Evolutionary conservation across 1,140 invertebrate genomes (phyloP).

Genomic region (Papilio aristodemus): DNA sequence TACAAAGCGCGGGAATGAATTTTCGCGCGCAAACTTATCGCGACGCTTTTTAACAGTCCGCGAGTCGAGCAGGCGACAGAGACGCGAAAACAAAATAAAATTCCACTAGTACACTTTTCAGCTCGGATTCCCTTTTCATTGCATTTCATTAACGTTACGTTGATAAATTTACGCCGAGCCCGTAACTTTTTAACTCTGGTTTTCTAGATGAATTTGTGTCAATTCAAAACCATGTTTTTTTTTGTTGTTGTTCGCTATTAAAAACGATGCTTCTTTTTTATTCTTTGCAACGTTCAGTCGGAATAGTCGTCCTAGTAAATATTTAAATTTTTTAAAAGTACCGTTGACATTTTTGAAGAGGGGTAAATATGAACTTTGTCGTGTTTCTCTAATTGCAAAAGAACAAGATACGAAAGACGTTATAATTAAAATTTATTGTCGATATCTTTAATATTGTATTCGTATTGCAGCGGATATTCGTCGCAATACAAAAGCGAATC

Average conservation of each 20-base stretch:
- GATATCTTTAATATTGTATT: constrained; percentile 20
- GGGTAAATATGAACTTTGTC: neutral
- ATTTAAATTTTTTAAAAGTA: neutral
- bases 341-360: constrained; percentile 9
- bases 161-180: constrained; percentile 25
- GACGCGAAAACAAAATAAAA: constrained; percentile 32
- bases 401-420: neutral
- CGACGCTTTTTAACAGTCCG: constrained; percentile 36
- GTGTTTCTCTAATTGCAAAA: constrained; percentile 6
- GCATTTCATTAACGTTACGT: constrained; percentile 33
- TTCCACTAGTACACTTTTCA: constrained; percentile 33
- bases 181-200: constrained; percentile 1
- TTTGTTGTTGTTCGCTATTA: constrained; percentile 20
- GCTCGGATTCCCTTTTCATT: constrained; percentile 35
- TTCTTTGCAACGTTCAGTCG: neutral
- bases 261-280: constrained; percentile 18
- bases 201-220: constrained; percentile 25
- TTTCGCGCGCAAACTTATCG: constrained; percentile 73
- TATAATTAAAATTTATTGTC: constrained; percentile 29
- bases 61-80: constrained; percentile 15
- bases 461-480: constrained; percentile 18
- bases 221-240: constrained; percentile 15
- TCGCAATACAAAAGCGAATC: constrained; percentile 39
- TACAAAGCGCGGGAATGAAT: constrained; percentile 73
- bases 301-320: constrained; percentile 8